phyloP scores from a whole-genome alignment of 2,797 vertebrate species.

The Balearica regulorum region DNA sequence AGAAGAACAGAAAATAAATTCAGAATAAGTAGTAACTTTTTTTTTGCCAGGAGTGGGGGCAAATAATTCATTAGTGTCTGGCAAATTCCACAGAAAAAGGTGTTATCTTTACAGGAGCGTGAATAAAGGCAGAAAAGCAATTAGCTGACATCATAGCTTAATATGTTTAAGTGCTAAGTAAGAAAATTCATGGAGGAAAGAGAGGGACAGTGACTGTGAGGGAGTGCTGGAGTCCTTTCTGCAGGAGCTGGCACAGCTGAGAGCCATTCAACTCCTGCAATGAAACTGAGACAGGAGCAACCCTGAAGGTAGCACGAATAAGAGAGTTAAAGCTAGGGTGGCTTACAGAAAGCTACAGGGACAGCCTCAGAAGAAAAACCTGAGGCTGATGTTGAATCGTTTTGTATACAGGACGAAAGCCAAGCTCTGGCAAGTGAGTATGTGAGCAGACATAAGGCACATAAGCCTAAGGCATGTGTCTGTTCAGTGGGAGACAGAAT shows the following conservation, averaged over 20 bases:
- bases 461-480: background rate
- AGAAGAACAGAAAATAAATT: background rate
- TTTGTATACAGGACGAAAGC: background rate
- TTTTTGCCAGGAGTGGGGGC: background rate
- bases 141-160: background rate
- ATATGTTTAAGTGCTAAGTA: background rate
- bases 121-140: background rate
- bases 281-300: background rate
- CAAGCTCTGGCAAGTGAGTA: background rate
- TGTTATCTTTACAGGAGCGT: background rate
- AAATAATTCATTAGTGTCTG: background rate
- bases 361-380: background rate
- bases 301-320: background rate
- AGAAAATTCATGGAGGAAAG: background rate
- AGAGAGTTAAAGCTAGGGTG: background rate
- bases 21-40: background rate
- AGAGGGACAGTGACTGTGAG: background rate
- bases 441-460: background rate
- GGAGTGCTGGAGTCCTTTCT: background rate
- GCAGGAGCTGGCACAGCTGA: background rate
- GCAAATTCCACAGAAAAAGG: background rate
- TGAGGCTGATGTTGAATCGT: background rate
- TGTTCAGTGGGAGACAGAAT: background rate
- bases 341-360: background rate
- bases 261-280: background rate